Evolutionary conservation across 2,888 invertebrate genomes (phyloP).

Genomic region (Thecophora atra): DNA sequence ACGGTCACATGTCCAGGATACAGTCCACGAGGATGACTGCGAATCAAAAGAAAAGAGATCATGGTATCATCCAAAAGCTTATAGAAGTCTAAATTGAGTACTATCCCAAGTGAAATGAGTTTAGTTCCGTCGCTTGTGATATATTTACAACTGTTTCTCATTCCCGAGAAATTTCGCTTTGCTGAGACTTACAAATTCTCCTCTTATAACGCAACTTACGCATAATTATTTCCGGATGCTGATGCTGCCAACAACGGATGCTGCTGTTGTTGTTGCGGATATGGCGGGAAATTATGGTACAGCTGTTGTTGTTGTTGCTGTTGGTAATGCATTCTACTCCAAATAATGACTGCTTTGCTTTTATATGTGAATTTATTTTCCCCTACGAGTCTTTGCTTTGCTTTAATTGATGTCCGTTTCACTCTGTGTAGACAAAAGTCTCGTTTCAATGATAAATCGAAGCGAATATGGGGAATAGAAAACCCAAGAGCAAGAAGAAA

Average conservation of each 20-base stretch:
- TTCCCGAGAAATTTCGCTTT: slow-evolving; percentile 3
- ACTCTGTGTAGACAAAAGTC: not conserved
- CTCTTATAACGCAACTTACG: slow-evolving; percentile 36
- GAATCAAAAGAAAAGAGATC: slow-evolving; percentile 1
- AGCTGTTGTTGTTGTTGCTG: slow-evolving; percentile 30
- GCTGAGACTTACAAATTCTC: slow-evolving; percentile 10
- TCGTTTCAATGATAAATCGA: not conserved
- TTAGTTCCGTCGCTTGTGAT: too few species aligned
- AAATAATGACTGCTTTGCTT: not conserved
- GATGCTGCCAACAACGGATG: slow-evolving; percentile 39
- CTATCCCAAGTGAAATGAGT: too few species aligned
- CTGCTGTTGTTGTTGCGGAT: slow-evolving; percentile 12
- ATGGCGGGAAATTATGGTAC: not conserved
- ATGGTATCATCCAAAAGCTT: not conserved
- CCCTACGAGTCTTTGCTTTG: slow-evolving; percentile 27
- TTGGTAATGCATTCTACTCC: slow-evolving; percentile 26
- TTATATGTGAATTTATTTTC: not conserved
- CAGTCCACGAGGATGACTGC: slow-evolving; percentile 24
- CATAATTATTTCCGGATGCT: slow-evolving; percentile 39
- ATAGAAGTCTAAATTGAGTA: too few species aligned
- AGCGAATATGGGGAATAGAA: too few species aligned
- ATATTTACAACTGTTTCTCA: too few species aligned
- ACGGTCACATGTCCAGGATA: slow-evolving; percentile 15
- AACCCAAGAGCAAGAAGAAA: too few species aligned
- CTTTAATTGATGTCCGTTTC: slow-evolving; percentile 33